phyloP scores from a whole-genome alignment of 2,888 invertebrate genomes.

The Cepaea hortensis region DNA sequence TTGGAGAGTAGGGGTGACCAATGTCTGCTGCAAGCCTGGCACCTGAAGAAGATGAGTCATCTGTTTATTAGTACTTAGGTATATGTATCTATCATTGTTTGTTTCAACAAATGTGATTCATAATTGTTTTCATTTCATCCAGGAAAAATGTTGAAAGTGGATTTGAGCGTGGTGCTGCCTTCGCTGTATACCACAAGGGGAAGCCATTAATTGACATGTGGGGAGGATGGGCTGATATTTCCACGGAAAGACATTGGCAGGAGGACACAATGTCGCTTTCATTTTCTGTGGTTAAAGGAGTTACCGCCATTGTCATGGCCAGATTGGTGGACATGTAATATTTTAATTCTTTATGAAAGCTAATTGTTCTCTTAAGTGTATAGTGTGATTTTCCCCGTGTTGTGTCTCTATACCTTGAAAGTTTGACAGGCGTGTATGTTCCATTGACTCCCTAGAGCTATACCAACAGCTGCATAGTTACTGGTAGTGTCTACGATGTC shows the following conservation, averaged over 20 bases:
- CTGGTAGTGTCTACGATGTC: too few species aligned
- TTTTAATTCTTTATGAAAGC: background rate
- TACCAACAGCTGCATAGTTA: too few species aligned
- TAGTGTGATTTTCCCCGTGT: background rate
- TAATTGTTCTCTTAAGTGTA: background rate
- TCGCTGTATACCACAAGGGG: constrained; percentile 70
- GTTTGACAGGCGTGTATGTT: too few species aligned
- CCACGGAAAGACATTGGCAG: constrained; percentile 63
- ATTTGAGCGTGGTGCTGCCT: constrained; percentile 63
- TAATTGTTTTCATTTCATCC: background rate
- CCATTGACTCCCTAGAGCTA: too few species aligned
- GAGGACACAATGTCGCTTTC: constrained; percentile 63
- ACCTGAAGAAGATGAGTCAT: too few species aligned
- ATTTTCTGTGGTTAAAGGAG: constrained; percentile 66
- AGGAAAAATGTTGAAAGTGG: constrained; percentile 58
- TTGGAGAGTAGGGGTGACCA: too few species aligned
- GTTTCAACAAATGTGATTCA: too few species aligned
- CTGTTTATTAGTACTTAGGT: too few species aligned
- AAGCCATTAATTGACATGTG: constrained; percentile 70
- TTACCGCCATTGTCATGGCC: constrained; percentile 67
- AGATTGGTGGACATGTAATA: constrained; percentile 74
- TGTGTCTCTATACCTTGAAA: background rate
- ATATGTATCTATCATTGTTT: too few species aligned
- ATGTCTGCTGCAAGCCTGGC: too few species aligned
- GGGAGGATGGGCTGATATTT: constrained; percentile 72